phyloP scores from a whole-genome alignment of 2,888 invertebrate genomes.

The Dysmachus trigonus region DNA sequence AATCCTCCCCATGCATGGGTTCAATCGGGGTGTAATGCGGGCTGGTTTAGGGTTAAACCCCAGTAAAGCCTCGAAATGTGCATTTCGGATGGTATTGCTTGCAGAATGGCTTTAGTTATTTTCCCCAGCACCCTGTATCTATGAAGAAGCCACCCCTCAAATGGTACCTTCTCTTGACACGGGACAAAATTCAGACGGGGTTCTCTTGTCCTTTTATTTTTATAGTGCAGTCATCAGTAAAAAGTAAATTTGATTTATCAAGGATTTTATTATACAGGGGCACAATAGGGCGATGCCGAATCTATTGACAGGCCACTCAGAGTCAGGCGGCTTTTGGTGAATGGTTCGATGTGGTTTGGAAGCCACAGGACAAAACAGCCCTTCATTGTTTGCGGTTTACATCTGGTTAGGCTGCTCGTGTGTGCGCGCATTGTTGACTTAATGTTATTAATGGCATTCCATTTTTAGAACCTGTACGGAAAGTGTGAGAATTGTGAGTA shows the following conservation, averaged over 20 bases:
- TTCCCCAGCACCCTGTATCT: neutral
- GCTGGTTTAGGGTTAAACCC: slow-evolving; percentile 51
- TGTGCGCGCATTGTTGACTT: neutral
- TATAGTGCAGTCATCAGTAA: slow-evolving; percentile 39
- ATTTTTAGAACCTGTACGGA: neutral
- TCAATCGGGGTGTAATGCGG: slow-evolving; percentile 49
- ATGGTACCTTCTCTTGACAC: slow-evolving; percentile 2
- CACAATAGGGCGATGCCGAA: slow-evolving; percentile 35
- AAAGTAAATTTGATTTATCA: slow-evolving; percentile 45
- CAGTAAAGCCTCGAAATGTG: slow-evolving; percentile 24
- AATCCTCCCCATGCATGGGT: slow-evolving; percentile 46
- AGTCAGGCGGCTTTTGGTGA: neutral
- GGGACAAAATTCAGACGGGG: slow-evolving; percentile 21
- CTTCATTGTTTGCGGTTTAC: slow-evolving; percentile 30
- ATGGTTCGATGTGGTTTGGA: neutral
- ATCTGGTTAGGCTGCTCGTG: slow-evolving; percentile 8
- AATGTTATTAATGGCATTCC: slow-evolving; percentile 32
- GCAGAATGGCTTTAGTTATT: slow-evolving; percentile 8
- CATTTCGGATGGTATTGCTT: neutral
- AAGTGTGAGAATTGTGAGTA: neutral
- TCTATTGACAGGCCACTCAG: slow-evolving; percentile 41
- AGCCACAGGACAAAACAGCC: neutral
- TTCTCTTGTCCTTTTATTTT: slow-evolving; percentile 30
- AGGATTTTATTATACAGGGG: slow-evolving; percentile 34
- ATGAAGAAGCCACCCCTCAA: neutral